phyloP scores from a whole-genome alignment of 1,140 invertebrate genomes.

The Aradophagus sp. region DNA sequence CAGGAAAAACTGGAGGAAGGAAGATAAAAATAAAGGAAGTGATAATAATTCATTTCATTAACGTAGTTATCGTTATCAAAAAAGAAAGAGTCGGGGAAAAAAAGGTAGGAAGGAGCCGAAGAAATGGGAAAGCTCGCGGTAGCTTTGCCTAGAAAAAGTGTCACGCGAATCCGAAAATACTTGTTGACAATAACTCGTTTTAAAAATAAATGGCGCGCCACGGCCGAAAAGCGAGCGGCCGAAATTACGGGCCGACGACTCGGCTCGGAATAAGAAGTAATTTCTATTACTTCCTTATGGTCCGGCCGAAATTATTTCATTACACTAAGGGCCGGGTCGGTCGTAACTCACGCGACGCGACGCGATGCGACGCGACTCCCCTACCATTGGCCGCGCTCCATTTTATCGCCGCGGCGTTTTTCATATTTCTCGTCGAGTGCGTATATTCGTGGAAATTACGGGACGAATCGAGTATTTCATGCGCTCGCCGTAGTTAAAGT shows the following conservation, averaged over 20 bases:
- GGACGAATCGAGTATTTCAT: slow-evolving; percentile 36
- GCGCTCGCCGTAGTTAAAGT: slow-evolving; percentile 42
- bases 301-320: slow-evolving; percentile 50
- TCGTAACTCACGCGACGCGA: slow-evolving; percentile 40
- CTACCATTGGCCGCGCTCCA: slow-evolving; percentile 37
- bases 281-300: slow-evolving; percentile 53
- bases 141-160: slow-evolving; percentile 19
- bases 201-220: slow-evolving; percentile 51
- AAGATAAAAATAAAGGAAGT: too few species aligned
- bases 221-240: slow-evolving; percentile 11
- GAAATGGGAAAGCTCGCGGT: too few species aligned
- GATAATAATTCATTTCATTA: too few species aligned
- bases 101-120: too few species aligned
- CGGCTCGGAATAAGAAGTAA: slow-evolving; percentile 45
- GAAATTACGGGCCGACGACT: slow-evolving; percentile 36
- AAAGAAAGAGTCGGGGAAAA: too few species aligned
- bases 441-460: slow-evolving; percentile 49
- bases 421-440: slow-evolving; percentile 48
- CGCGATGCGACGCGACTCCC: too few species aligned
- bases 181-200: slow-evolving; percentile 33
- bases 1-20: too few species aligned
- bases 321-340: slow-evolving; percentile 30
- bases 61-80: too few species aligned
- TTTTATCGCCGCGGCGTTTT: slow-evolving; percentile 48
- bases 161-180: slow-evolving; percentile 38